phyloP scores from a whole-genome alignment of 2,797 vertebrate genomes.

The Xerus rutilus region DNA sequence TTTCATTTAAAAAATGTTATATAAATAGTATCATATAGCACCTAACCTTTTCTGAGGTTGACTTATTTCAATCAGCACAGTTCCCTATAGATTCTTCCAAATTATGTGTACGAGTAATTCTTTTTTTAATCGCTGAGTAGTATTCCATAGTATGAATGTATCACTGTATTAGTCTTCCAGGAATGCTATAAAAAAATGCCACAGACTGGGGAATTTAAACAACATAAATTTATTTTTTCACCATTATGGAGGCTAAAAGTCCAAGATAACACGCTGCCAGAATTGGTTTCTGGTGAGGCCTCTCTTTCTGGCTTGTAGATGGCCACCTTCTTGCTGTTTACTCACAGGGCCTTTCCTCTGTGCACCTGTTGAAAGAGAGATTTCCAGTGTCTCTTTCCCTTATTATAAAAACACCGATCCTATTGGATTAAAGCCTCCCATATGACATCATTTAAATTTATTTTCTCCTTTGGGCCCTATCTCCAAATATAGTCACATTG shows the following conservation, averaged over 20 bases:
- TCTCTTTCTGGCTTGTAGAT: background rate
- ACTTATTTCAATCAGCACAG: background rate
- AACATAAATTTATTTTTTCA: background rate
- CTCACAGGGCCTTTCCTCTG: background rate
- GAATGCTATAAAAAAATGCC: background rate
- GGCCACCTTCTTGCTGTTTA: background rate
- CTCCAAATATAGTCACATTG: background rate
- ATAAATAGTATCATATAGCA: background rate
- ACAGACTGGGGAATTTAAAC: background rate
- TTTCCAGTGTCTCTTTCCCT: background rate
- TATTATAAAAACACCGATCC: background rate
- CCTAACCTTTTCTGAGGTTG: background rate
- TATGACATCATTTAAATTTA: background rate
- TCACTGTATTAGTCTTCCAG: background rate
- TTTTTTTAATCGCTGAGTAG: background rate
- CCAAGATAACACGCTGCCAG: background rate
- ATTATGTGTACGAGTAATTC: background rate
- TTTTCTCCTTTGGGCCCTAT: background rate
- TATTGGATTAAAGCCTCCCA: background rate
- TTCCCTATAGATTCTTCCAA: background rate
- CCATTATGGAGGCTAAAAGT: background rate
- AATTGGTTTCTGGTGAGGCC: constrained; percentile 2
- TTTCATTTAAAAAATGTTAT: background rate
- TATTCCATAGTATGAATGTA: background rate
- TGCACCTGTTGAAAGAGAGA: background rate